These are phyloP conservation scores for Cercopithecus diana DNA, from an alignment of 2,797 vertebrate genomes.

Conservation along the genomic window DNA sequence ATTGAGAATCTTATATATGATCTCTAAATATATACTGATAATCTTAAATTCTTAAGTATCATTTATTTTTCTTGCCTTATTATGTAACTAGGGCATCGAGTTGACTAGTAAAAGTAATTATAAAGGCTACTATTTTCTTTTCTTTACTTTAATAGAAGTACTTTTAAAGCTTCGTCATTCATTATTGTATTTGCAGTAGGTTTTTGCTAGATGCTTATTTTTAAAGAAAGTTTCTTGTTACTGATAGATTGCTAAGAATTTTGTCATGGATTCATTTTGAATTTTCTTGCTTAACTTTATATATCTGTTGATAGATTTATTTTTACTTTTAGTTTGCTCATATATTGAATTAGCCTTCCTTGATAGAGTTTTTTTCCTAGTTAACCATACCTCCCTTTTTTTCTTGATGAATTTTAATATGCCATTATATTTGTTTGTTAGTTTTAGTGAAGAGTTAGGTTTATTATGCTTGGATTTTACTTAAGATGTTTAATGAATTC, in stretches of 20 bases:
- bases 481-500: neutral
- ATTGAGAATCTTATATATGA: neutral
- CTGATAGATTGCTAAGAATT: neutral
- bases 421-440: neutral
- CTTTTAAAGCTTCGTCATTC: neutral
- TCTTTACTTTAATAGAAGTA: neutral
- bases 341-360: neutral
- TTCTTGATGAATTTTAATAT: neutral
- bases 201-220: neutral
- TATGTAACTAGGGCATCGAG: neutral
- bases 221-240: neutral
- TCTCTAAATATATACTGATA: neutral
- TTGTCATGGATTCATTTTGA: neutral
- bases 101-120: neutral
- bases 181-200: neutral
- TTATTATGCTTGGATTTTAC: neutral
- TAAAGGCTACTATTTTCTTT: neutral
- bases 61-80: conserved; percentile 26
- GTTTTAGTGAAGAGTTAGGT: neutral
- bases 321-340: neutral
- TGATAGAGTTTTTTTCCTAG: neutral
- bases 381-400: neutral
- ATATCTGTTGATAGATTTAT: neutral
- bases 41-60: neutral
- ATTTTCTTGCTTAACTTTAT: neutral